A percentile compares a stretch with the other conserved stretches of the same genome.
These are phyloP conservation scores for Zoanthus sansibaricus DNA, from an alignment of 92 coral and sea anemone genomes.

Conservation along the genomic window DNA sequence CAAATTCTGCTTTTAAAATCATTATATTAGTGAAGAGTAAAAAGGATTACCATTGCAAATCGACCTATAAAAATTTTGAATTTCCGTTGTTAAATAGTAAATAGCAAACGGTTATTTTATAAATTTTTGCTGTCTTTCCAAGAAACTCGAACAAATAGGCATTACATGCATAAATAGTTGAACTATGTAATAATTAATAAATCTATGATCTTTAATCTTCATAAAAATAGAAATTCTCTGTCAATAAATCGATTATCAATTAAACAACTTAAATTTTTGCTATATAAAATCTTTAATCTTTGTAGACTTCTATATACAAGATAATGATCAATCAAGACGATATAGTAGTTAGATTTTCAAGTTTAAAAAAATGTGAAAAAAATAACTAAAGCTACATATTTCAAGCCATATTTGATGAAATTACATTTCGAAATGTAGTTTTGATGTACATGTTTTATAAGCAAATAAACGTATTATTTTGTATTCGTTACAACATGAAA, in stretches of 20 bases:
- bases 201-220: conserved; percentile 22
- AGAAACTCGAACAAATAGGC: conserved; percentile 54
- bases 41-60: not conserved
- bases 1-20: not conserved
- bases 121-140: conserved; percentile 39
- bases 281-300: conserved; percentile 2
- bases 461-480: not conserved
- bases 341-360: not conserved
- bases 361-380: not conserved
- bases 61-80: conserved; percentile 12
- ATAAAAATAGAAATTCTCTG: conserved; percentile 39
- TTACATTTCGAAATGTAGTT: not conserved
- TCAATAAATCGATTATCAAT: conserved; percentile 15
- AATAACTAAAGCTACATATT: not conserved
- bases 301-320: conserved; percentile 9
- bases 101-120: conserved; percentile 40
- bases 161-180: conserved; percentile 73
- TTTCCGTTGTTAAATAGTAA: conserved; percentile 44
- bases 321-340: not conserved
- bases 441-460: not conserved
- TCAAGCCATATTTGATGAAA: not conserved
- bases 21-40: not conserved
- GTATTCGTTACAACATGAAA: too few relatives aligned
- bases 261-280: not conserved
- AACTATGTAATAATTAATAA: conserved; percentile 31